Base-by-base conservation (phyloP, 1,140 invertebrate genomes). In the Heliconius hewitsoni region DNA sequence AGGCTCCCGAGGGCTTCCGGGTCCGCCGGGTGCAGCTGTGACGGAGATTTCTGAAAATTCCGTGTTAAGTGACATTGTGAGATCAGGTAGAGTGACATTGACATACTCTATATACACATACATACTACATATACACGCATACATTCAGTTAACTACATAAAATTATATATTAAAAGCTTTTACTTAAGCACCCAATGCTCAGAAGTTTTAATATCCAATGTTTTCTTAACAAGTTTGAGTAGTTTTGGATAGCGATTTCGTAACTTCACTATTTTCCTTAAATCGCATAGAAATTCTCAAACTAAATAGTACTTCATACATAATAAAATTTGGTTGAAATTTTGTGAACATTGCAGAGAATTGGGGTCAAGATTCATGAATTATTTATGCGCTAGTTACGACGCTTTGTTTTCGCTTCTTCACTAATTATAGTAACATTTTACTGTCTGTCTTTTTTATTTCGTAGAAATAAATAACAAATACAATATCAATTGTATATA, bases 1-100 rank as follows among this genome's bases (percentile, higher is more conserved):
- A 94, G 92, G 92, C 77, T 84, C 84, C 23, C 85, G 89, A 50
- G 92, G 92, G 74, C 84, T 86, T 1, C 92, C 92, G 0, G 91
- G 91, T 0, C 88, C 85, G 1, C 91, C 92, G 1, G 90, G 89
- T 1, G 84, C 87, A 3, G 76, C 87, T 9, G 73, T 76, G 18
- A 39, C 82, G 23, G 75, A 70, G 8, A n/a, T 85, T 57, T 85
- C 85, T n/a, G 89, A 91, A 73, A 92, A 92, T 77, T 85, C 85
- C 23, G 80, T 92, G 9, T 75, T 80, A 75, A 83, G 77, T 52
- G 89, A 90, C 19, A 75, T 87, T 52, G 82, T 84, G 66, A 73
- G 80, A 66, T 77, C 79, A 75, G 89, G 91, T 93, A 78, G 11
- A 23, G n/a, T 57, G 6, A 27, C 55, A 57, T 0, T 37, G 34